Evolutionary conservation across 2,797 vertebrate species (phyloP).

Genomic region (Melanogrammus aeglefinus): DNA sequence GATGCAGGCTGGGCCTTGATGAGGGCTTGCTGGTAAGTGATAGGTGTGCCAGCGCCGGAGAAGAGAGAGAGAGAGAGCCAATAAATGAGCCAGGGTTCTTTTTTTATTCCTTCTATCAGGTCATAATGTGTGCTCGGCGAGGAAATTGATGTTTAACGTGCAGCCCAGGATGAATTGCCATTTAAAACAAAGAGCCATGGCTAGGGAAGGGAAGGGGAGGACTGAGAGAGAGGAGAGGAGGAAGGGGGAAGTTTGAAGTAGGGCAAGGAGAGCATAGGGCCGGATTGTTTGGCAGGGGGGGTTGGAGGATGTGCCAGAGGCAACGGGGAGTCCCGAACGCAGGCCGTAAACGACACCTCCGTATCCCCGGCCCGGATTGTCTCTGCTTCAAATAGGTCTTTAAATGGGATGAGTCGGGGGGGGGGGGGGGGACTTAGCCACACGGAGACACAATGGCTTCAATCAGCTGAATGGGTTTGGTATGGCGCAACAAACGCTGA

Average conservation of each 20-base stretch:
- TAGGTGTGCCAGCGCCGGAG: slow-evolving; percentile 34
- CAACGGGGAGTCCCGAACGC: slow-evolving; percentile 61
- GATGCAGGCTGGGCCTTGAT: slow-evolving; percentile 52
- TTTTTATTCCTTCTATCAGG: slow-evolving; percentile 73
- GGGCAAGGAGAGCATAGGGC: slow-evolving; percentile 61
- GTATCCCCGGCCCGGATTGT: slow-evolving; percentile 57
- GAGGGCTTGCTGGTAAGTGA: no score
- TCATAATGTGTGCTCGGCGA: slow-evolving; percentile 73
- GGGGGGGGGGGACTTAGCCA: slow-evolving; percentile 45
- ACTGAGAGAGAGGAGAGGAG: slow-evolving; percentile 29
- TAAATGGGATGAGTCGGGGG: slow-evolving; percentile 53
- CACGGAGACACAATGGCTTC: slow-evolving; percentile 50
- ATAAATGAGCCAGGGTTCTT: slow-evolving; percentile 72
- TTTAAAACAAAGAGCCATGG: slow-evolving; percentile 72
- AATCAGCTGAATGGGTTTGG: slow-evolving; percentile 47
- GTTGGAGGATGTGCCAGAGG: slow-evolving; percentile 66
- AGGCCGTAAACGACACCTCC: slow-evolving; percentile 58
- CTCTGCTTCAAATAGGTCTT: slow-evolving; percentile 51
- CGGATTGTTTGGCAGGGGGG: slow-evolving; percentile 44
- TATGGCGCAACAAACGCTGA: slow-evolving; percentile 55
- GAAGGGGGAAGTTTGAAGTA: slow-evolving; percentile 52
- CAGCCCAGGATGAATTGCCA: slow-evolving; percentile 71
- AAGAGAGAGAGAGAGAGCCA: slow-evolving; percentile 53
- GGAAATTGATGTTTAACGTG: slow-evolving; percentile 75
- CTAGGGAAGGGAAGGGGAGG: slow-evolving; percentile 39